These are phyloP conservation scores for Blomia tropicalis DNA, from an alignment of 2,888 invertebrate species.

Conservation along the genomic window DNA sequence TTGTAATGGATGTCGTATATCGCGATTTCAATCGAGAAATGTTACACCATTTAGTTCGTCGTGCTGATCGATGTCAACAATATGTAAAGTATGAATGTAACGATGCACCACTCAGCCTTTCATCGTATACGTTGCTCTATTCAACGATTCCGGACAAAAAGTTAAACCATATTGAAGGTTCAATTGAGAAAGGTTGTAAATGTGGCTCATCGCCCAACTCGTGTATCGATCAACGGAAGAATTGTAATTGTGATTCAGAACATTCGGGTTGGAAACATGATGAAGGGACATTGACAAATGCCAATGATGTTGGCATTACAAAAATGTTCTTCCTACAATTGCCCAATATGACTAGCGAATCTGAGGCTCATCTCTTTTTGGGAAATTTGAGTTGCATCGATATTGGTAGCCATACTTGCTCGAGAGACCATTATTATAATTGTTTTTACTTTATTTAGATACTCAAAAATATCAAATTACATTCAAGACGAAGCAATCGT, in stretches of 20 bases:
- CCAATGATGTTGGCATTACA: slow-evolving; percentile 67
- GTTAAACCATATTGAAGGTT: slow-evolving; percentile 45
- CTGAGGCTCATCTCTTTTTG: slow-evolving; percentile 67
- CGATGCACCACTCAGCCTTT: slow-evolving; percentile 57
- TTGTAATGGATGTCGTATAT: slow-evolving; percentile 68
- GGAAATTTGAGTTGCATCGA: slow-evolving; percentile 85
- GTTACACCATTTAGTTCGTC: slow-evolving; percentile 59
- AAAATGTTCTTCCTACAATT: slow-evolving; percentile 80
- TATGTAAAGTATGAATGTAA: slow-evolving; percentile 77
- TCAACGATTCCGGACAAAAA: slow-evolving; percentile 28
- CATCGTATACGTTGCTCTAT: slow-evolving; percentile 30
- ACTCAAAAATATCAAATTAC: slow-evolving; percentile 82
- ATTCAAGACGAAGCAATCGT: slow-evolving; percentile 77
- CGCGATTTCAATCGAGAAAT: slow-evolving; percentile 76
- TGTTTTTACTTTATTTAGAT: slow-evolving; percentile 42
- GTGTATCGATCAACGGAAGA: slow-evolving; percentile 60
- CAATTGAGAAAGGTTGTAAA: slow-evolving; percentile 40
- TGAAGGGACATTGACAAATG: slow-evolving; percentile 63
- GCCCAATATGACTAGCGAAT: slow-evolving; percentile 60
- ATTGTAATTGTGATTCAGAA: slow-evolving; percentile 65
- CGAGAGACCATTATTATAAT: neutral
- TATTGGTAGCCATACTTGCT: slow-evolving; percentile 45
- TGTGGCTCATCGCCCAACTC: slow-evolving; percentile 50
- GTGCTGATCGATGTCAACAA: slow-evolving; percentile 72
- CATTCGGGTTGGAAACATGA: slow-evolving; percentile 67